These are phyloP conservation scores for Vicugna pacos DNA, from an alignment of 2,113 vertebrate species.

Conservation along the genomic window DNA sequence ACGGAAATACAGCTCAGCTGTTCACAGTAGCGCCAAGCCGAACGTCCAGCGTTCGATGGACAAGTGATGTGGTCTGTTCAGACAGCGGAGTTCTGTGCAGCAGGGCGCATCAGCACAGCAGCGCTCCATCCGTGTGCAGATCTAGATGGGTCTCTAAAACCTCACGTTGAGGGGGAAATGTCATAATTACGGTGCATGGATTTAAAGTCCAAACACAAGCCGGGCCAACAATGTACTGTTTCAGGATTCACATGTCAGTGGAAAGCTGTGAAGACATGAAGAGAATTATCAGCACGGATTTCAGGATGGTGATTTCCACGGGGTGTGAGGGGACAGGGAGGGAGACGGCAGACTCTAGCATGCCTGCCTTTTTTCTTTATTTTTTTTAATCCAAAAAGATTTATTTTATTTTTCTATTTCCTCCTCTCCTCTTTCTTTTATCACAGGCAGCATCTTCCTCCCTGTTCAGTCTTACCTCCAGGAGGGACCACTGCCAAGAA, in stretches of 20 bases:
- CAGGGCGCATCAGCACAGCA: background rate
- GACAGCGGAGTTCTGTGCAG: accelerated
- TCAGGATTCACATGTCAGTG: background rate
- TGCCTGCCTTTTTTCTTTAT: background rate
- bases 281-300: background rate
- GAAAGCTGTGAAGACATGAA: background rate
- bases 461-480: background rate
- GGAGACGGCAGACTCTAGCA: constrained; percentile 55
- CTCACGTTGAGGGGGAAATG: accelerated
- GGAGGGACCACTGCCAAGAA: background rate
- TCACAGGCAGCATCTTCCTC: background rate
- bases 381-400: background rate
- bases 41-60: accelerated
- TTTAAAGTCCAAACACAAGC: background rate
- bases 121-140: accelerated
- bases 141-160: background rate
- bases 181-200: background rate
- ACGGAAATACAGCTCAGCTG: background rate
- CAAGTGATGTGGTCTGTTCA: accelerated
- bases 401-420: background rate
- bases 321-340: background rate
- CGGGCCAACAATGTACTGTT: background rate
- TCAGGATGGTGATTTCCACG: background rate
- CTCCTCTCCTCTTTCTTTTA: background rate
- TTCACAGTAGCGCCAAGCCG: background rate